phyloP scores from a whole-genome alignment of 2,113 vertebrate genomes.

The Hiodon tergisus region DNA sequence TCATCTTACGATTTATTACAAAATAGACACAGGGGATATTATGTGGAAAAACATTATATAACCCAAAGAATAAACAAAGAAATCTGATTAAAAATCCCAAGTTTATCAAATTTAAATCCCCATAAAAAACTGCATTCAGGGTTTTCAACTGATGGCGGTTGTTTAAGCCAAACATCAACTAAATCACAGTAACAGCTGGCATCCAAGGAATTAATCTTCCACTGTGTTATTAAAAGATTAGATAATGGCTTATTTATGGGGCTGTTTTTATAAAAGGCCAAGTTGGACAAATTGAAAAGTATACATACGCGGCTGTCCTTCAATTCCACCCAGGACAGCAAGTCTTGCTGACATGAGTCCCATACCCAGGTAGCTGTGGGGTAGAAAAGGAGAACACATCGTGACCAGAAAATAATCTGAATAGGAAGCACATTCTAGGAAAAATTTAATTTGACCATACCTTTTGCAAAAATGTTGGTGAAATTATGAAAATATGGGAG shows the following conservation, averaged over 20 bases:
- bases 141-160: conserved; percentile 32
- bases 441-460: no score
- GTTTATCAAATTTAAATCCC: conserved; percentile 31
- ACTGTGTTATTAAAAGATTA: conserved; percentile 63
- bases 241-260: conserved; percentile 67
- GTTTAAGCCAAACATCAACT: conserved; percentile 37
- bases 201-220: conserved; percentile 60
- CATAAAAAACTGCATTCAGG: conserved; percentile 17
- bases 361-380: conserved; percentile 85
- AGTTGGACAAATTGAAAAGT: conserved; percentile 44
- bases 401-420: neutral
- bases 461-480: neutral
- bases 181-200: conserved; percentile 59
- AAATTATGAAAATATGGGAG: no score
- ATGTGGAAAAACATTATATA: conserved; percentile 11
- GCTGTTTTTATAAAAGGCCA: conserved; percentile 38
- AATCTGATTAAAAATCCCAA: conserved; percentile 36
- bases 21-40: conserved; percentile 2
- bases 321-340: conserved; percentile 74
- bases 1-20: conserved; percentile 11
- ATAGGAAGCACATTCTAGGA: no score
- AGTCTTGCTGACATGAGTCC: conserved; percentile 92
- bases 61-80: conserved; percentile 27
- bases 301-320: conserved; percentile 76
- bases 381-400: neutral